Evolutionary conservation across 2,888 invertebrate genomes (phyloP).

Genomic region (Lepidocyrtoides sp.): DNA sequence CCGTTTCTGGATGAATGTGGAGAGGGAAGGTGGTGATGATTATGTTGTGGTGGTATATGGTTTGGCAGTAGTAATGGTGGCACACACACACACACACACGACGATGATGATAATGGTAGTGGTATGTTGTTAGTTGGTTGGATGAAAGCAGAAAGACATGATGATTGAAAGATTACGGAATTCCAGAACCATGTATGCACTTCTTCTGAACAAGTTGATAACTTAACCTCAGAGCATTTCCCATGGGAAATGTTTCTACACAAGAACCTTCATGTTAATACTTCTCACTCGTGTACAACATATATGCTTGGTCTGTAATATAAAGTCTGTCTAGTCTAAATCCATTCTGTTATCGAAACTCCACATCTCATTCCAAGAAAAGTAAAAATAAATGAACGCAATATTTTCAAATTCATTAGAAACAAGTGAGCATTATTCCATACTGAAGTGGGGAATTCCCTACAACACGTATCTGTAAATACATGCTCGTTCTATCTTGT

Average conservation of each 20-base stretch:
- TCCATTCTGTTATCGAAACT: not conserved
- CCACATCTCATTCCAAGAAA: not conserved
- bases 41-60: constrained; percentile 24
- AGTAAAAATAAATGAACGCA: not conserved
- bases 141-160: constrained; percentile 67
- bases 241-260: constrained; percentile 64
- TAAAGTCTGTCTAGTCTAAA: no score
- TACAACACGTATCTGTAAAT: no score
- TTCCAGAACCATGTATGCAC: constrained; percentile 63
- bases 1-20: constrained; percentile 3
- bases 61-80: not conserved
- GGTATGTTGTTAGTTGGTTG: constrained; percentile 61
- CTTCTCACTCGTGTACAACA: not conserved
- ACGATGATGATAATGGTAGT: constrained; percentile 28
- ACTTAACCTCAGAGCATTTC: constrained; percentile 63
- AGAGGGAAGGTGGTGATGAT: constrained; percentile 49
- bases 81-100: no score
- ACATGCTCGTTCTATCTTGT: no score
- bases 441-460: no score
- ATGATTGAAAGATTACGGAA: constrained; percentile 77
- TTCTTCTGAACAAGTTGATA: constrained; percentile 67
- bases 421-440: no score
- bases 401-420: no score
- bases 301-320: no score
- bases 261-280: constrained; percentile 44